Conservation (phyloP, 2,888 invertebrate genomes). For the Nymphalis c-album region DNA sequence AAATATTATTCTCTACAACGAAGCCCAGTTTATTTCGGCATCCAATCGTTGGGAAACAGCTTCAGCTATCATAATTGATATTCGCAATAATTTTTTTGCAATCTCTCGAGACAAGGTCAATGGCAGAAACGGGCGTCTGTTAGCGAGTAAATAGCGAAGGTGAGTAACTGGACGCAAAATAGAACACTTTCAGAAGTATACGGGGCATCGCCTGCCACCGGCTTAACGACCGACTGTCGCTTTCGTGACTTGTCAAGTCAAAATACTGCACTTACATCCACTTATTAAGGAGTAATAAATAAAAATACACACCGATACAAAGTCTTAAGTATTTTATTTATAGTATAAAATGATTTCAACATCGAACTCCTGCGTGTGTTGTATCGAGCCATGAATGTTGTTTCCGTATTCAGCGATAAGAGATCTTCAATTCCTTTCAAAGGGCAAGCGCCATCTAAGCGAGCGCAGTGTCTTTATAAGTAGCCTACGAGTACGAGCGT, state of each 20-base stretch:
- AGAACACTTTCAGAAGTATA: slow-evolving; percentile 46
- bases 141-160: slow-evolving; percentile 67
- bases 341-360: neutral
- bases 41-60: slow-evolving; percentile 12
- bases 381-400: neutral
- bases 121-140: slow-evolving; percentile 71
- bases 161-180: slow-evolving; percentile 71
- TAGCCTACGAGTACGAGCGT: neutral
- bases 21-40: slow-evolving; percentile 4
- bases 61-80: slow-evolving; percentile 43
- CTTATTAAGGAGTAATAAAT: neutral
- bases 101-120: slow-evolving; percentile 71
- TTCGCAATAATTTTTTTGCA: slow-evolving; percentile 54
- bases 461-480: neutral
- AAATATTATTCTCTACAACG: neutral
- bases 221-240: neutral
- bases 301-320: neutral
- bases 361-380: neutral
- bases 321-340: neutral
- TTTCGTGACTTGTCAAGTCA: neutral
- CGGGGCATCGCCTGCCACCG: slow-evolving; percentile 53
- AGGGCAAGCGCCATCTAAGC: neutral
- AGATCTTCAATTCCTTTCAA: slow-evolving; percentile 10
- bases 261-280: neutral
- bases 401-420: slow-evolving; percentile 12